Percentiles rank a stretch among this genome's conserved stretches.
Conservation (phyloP, 1,140 invertebrate genomes). For the Papilio glaucus region DNA sequence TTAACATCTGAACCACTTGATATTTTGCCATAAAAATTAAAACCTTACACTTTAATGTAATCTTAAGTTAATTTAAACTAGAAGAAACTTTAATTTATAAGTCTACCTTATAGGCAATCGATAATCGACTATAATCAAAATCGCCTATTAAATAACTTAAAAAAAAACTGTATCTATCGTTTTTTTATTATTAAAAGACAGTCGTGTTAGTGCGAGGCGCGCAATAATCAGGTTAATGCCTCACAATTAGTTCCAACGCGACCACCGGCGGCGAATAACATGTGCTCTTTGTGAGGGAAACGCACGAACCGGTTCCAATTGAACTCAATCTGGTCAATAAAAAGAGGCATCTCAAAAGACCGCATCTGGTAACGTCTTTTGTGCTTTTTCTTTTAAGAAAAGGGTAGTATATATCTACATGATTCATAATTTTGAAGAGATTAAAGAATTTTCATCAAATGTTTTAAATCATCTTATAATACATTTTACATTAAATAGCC, state of each 20-base stretch:
- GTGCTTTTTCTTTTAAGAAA: not conserved
- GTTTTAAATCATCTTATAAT: too few species aligned
- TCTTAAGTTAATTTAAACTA: too few species aligned
- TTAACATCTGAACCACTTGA: not conserved
- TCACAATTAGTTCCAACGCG: constrained; percentile 65
- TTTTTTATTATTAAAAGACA: constrained; percentile 34
- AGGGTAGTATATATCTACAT: not conserved
- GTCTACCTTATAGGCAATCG: not conserved
- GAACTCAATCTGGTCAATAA: constrained; percentile 30
- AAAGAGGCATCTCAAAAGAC: constrained; percentile 34
- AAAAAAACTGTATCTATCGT: constrained; percentile 26
- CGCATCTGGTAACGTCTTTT: constrained; percentile 27
- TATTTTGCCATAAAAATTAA: not conserved
- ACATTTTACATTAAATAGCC: too few species aligned
- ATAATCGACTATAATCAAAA: constrained; percentile 8
- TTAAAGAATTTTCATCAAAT: not conserved
- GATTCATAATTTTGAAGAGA: constrained; percentile 19
- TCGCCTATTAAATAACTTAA: constrained; percentile 33
- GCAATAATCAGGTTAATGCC: constrained; percentile 65
- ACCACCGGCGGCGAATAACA: constrained; percentile 63
- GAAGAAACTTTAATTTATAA: too few species aligned
- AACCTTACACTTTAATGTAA: not conserved
- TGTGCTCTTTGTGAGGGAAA: constrained; percentile 37
- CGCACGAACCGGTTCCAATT: constrained; percentile 57
- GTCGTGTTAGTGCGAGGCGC: constrained; percentile 34